Evolutionary conservation across 2,888 invertebrate genomes (phyloP), one percentile per base, ranked within the genome.

Genomic region (Meganola albula): DNA sequence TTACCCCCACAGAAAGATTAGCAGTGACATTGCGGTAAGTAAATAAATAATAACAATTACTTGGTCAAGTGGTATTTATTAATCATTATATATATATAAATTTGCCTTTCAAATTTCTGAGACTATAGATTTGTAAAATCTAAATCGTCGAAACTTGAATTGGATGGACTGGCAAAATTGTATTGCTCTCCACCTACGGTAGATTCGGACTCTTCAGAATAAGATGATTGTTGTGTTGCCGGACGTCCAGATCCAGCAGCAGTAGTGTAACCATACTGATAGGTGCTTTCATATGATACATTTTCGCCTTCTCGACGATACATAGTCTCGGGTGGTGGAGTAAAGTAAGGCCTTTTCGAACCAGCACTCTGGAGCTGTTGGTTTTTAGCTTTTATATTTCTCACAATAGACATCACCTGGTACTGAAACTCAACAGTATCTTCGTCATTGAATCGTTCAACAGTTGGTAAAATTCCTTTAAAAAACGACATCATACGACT

Each of bases 381-480:
- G 31, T 49, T 44, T 45, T 44, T 46, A 27, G 27, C 26, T 36
- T 46, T 30, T 23, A 46, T 46, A 29, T 46, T 49, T 43, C 39
- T 36, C 27, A 32, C 11, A 10, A 32, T 12, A 5, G 24, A 24
- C 35, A 48, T 27, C 27, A 48, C 46, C 34, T 48, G 49, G 24
- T 40, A 52, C 24, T 53, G 46, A 21, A 49, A 50, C 30, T 53
- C 48, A 37, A 53, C 45, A 33, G 28, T 37, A 30, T 53, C 44
- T 35, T 38, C 44, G 31, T 48, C 47, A 29, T 35, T 40, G 27
- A 46, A 49, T 22, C 37, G 39, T 29, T 46, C 42, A 12, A 53
- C 46, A 21, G 44, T 40, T 29, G 44, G 23, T 14, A 10, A 10
- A 21, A 37, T 38, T n/a, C 37, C 34, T 34, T 39, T 34, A 40